Evolutionary conservation across 37 sponge, comb jelly and placozoan species (phyloP).

Genomic region (Aphrocallistes beatrix): DNA sequence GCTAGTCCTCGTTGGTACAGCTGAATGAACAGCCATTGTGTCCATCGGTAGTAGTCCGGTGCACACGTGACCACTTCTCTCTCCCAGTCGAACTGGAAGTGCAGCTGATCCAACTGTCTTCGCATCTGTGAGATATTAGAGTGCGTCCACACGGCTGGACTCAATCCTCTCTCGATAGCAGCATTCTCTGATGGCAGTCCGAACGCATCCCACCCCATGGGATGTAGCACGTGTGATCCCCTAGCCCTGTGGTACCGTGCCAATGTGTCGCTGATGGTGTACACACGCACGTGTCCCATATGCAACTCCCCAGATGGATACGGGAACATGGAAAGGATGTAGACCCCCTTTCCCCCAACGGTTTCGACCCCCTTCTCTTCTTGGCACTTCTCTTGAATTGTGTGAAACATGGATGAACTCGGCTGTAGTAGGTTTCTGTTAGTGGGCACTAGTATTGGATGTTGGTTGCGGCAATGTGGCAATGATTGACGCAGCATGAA

Average conservation of each 20-base stretch:
- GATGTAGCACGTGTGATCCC: slow-evolving; percentile 25
- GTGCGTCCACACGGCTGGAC: slow-evolving; percentile 26
- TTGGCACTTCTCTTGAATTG: neutral
- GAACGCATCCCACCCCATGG: slow-evolving; percentile 41
- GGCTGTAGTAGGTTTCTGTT: neutral
- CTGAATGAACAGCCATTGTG: slow-evolving; percentile 29
- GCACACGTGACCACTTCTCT: slow-evolving; percentile 25
- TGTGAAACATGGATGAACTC: slow-evolving; percentile 7
- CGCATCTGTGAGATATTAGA: slow-evolving; percentile 24
- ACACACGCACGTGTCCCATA: slow-evolving; percentile 38
- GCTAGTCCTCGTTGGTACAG: slow-evolving; percentile 22
- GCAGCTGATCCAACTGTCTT: slow-evolving; percentile 22
- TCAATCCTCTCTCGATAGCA: slow-evolving; percentile 25
- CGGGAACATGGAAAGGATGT: slow-evolving; percentile 29
- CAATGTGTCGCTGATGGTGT: slow-evolving; percentile 26
- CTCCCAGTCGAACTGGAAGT: slow-evolving; percentile 32
- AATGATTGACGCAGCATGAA: neutral
- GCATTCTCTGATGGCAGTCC: slow-evolving; percentile 40
- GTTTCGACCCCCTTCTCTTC: slow-evolving; percentile 5
- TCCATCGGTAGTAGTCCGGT: slow-evolving; percentile 38
- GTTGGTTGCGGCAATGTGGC: neutral
- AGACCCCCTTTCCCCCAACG: neutral
- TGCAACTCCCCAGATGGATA: slow-evolving; percentile 30
- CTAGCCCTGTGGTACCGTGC: slow-evolving; percentile 22
- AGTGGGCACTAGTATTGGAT: neutral